Percentiles rank a stretch among this genome's conserved stretches.
These are phyloP conservation scores for Mesorhabditis sp. DNA, from an alignment of 2,888 invertebrate species.

Conservation along the genomic window DNA sequence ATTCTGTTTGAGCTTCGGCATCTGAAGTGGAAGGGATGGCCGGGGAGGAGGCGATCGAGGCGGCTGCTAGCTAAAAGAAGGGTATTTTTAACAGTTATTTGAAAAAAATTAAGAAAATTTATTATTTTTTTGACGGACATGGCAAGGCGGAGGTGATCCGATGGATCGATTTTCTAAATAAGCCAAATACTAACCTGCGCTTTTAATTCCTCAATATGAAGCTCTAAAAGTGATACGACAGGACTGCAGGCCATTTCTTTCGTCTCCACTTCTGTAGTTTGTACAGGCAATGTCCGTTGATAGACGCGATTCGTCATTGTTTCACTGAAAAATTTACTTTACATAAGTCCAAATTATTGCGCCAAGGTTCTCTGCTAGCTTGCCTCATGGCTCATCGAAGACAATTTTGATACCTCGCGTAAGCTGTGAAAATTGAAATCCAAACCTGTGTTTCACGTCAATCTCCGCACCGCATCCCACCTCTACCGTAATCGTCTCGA, in stretches of 20 bases:
- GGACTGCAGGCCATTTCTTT: conserved; percentile 28
- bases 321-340: not conserved
- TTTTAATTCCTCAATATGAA: not conserved
- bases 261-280: not conserved
- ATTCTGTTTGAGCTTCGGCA: conserved; percentile 18
- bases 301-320: not conserved
- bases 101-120: no score
- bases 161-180: not conserved
- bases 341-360: no score
- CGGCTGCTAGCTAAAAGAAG: not conserved
- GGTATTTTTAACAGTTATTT: no score
- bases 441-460: not conserved
- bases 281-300: not conserved
- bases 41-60: not conserved
- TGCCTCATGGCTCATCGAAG: no score
- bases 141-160: no score
- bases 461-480: not conserved
- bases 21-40: conserved; percentile 15
- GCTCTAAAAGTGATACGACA: conserved; percentile 9
- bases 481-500: not conserved
- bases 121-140: no score
- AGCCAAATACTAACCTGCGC: not conserved
- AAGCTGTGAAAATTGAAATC: no score
- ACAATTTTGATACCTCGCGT: no score
- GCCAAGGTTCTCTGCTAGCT: no score